Evolutionary conservation across 2,888 invertebrate genomes (phyloP), one percentile per base, ranked within the genome.

Genomic region (Metopia argyrocephala): DNA sequence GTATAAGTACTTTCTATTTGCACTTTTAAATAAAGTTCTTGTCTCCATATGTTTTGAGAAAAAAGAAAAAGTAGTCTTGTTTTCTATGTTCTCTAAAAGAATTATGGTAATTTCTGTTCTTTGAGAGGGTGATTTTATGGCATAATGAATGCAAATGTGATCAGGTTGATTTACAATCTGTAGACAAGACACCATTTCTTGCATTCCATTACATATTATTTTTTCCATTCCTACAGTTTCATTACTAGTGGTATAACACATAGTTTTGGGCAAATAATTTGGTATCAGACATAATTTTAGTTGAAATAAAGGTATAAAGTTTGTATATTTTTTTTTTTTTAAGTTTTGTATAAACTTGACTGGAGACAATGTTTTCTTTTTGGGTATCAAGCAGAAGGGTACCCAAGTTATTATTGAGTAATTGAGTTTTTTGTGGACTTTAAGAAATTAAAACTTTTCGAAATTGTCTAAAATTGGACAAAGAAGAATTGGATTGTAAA

Each of bases 121-220:
- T 38, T 0, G 9, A 38, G 38, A 38, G 38, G 38, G 38, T 38
- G 38, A 15, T 15, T 38, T 38, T 38, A 18, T n/a, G 66, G 79
- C 79, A 78, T 71, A 84, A 84, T 83, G 83, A 84, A 83, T 84
- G 83, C 81, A 85, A 85, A 83, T 84, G 82, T 79, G 83, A 82
- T 84, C 81, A 82, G 86, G 85, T 86, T 88, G 88, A 87, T 88
- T 88, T 86, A 88, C 86, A 87, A 86, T 85, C 87, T 86, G 84
- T 81, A 87, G 87, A 87, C 88, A 87, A 85, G 84, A 70, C 31
- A 59, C 84, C 82, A 85, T 84, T 61, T 85, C 76, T 84, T 85
- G 82, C 83, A 85, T 74, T 75, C 75, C 79, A 75, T 73, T 68
- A 62, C 46, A 68, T 52, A 50, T 76, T 62, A n/a, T n/a, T 61